Evolutionary conservation across 2,888 invertebrate species (phyloP), one percentile per base, ranked within the genome.

Genomic region (Dendrolimus houi): DNA sequence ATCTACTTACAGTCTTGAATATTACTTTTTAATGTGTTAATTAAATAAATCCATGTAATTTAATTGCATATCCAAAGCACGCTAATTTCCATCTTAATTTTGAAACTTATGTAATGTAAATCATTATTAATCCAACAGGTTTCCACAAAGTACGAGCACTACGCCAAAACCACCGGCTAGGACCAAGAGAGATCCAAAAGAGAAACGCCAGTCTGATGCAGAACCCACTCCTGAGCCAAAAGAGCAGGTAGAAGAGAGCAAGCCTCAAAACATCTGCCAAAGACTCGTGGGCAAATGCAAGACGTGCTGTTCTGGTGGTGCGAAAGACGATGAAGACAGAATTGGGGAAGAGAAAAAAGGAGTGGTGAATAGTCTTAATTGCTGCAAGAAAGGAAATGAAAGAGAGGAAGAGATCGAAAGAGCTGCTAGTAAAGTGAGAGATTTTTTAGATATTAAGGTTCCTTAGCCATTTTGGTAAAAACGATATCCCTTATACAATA

Each of bases 131-230:
- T 47, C 12, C 9, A 47, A 10, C 77, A 90, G 90, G 69, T 86
- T 90, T 55, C 89, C 89, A 0, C 88, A 88, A 80, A 89, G 88
- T 67, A 88, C 88, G 1, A 85, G 87, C 59, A 87, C 88, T 0
- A 89, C 89, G 7, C 90, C 89, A 0, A 87, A 83, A 61, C 90
- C 90, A 8, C 89, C 88, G 1, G 83, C 81, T 1, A 70, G 89
- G 57, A 71, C 78, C n/a, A 77, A 81, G 61, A 74, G 72, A 60
- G 77, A 80, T 62, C 67, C 72, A 41, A 79, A 79, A 64, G 76
- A 75, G 57, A 74, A 77, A 59, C 60, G 69, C 6, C 70, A 69
- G 56, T 61, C 67, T 9, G 61, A 64, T 29, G 67, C 62, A 54
- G 58, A 65, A 9, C 62, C 69, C 7, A 67, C 71, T 57, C 67